These are phyloP conservation scores for Brachionus plicatilis DNA, from an alignment of 1,140 invertebrate genomes.

Conservation along the genomic window DNA sequence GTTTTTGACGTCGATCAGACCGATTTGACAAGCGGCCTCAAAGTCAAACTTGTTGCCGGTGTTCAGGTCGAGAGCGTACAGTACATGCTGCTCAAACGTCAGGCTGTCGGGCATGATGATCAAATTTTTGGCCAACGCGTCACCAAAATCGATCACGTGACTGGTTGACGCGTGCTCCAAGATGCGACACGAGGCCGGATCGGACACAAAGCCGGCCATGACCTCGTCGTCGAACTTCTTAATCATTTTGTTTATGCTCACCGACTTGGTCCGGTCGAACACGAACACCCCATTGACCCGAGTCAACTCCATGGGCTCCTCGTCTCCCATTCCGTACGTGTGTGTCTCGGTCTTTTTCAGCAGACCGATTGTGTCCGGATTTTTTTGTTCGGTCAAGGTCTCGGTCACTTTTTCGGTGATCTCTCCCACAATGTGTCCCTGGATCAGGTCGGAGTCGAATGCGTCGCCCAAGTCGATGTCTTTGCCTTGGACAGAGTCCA, in stretches of 20 bases:
- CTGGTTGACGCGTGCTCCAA: neutral
- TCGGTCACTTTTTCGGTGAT: constrained; percentile 34
- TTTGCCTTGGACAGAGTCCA: neutral
- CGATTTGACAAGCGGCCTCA: constrained; percentile 20
- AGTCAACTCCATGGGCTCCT: neutral
- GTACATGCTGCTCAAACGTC: neutral
- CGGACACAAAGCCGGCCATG: constrained; percentile 6
- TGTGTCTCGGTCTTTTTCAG: constrained; percentile 27
- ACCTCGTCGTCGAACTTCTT: constrained; percentile 15
- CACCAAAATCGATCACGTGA: neutral
- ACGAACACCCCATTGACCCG: neutral
- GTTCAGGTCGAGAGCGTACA: neutral
- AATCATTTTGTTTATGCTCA: constrained; percentile 20
- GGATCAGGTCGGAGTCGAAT: neutral
- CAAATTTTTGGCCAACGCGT: constrained; percentile 13
- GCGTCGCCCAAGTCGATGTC: constrained; percentile 6
- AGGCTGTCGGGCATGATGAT: constrained; percentile 28
- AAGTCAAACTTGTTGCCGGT: constrained; percentile 30
- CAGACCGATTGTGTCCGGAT: neutral
- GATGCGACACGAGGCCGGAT: neutral
- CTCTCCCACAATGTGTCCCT: neutral
- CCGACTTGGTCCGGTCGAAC: constrained; percentile 15
- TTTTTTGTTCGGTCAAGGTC: constrained; percentile 24
- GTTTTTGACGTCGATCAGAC: constrained; percentile 4
- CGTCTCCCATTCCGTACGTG: neutral